Evolutionary conservation across 1,140 invertebrate species (phyloP), one percentile per base, ranked within the genome.

Genomic region (Zaprionus tsacasi): DNA sequence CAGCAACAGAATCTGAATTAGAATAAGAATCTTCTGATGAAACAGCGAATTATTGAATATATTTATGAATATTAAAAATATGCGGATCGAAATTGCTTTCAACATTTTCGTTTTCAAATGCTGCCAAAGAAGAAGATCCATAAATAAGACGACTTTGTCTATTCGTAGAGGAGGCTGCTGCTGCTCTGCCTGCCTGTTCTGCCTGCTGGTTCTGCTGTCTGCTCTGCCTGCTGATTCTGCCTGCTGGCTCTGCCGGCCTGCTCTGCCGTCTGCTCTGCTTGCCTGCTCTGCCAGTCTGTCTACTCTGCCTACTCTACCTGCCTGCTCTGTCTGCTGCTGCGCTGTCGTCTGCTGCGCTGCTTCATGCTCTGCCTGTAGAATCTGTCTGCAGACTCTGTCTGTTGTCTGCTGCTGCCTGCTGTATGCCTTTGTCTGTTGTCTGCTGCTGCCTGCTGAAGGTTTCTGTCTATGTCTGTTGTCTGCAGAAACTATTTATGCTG

Each of bases 21-120:
- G 38, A 56, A 33, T 25, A 8, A 27, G 30, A 55, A 33, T 21
- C 61, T 12, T 25, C 40, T n/a, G 27, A 15, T 36, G 63, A 17
- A 11, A 72, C 43, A 61, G 43, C n/a, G 7, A 58, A 79, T 66
- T 61, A 52, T 55, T n/a, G 21, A 55, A 75, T 82, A 79, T 77
- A 71, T 70, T 78, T 86, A 86, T 87, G 82, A 87, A 86, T 86
- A 87, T 86, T 87, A 30, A 30, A 76, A 86, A 79, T 27, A 54
- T 70, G 64, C 57, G 59, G 69, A 74, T 78, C 69, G 63, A 71
- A 30, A 30, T 30, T 30, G 27, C 27, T 86, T 81, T 38, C 10
- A 38, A 4, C 12, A 10, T 48, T 11, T 48, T 17, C 17, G 45
- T 21, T 21, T 43, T n/a, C 55, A 64, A 55, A 61, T 25, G 52